Base-by-base conservation (phyloP, 2,113 vertebrate species). In the Paradoxurus hermaphroditus region DNA sequence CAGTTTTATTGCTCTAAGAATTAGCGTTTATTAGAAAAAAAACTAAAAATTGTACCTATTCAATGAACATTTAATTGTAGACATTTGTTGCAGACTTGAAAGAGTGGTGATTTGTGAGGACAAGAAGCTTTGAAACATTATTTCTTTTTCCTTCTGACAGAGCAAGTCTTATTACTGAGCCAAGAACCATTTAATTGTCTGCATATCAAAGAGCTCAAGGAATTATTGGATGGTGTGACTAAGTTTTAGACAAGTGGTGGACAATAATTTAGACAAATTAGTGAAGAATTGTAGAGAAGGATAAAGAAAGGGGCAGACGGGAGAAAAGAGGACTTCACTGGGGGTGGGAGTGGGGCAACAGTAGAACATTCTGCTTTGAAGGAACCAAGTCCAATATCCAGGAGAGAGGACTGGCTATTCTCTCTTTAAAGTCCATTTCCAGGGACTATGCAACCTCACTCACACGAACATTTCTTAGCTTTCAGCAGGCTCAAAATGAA, bases 121-220 rank as follows among this genome's bases (percentile, higher is more conserved):
- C n/a, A 56, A 56, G 27, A 77, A 31, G 46, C 87, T n/a, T 63
- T 15, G 56, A 27, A 92, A 15, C 21, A 92, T 34, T 97, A 36
- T 84, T 94, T 97, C 68, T 95, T n/a, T n/a, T 97, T 86, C 27
- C 41, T 23, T 65, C 62, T 86, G 96, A 97, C 94, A 81, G 11
- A 41, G 11, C 77, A 59, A 90, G 53, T 96, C 70, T 95, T 78
- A 59, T 68, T 2, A 34, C 27, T 16, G 49, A 46, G 73, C 84
- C 94, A 51, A 81, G 83, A 94, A 18, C 4, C 51, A 59, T 73
- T 86, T 97, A 68, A 72, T 81, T 96, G 73, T 93, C 75, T 62
- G 4, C 83, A n/a, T 75, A 87, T 85, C 90, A 86, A 84, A 53
- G n/a, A 70, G 59, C 65, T 91, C 36, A 34, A 62, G 53, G 65